These are phyloP conservation scores for Nannospalax galili DNA, from an alignment of 2,113 vertebrate genomes.

Conservation along the genomic window DNA sequence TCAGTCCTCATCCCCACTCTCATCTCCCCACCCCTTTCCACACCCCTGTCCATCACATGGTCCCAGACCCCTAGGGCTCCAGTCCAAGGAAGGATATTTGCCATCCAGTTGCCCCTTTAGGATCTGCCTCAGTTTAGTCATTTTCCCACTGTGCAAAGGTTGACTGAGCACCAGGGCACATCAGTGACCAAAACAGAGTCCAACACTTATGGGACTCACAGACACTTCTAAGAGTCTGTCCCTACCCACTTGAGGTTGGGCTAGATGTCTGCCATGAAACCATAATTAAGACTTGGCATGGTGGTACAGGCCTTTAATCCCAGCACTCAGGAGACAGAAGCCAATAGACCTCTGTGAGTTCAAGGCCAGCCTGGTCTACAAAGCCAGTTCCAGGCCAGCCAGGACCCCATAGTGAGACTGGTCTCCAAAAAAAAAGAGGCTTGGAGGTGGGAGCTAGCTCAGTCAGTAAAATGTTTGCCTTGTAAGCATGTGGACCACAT, in stretches of 20 bases:
- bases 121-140: neutral
- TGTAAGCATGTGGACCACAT: too few species aligned
- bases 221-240: neutral
- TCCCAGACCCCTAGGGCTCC: neutral
- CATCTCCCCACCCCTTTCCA: neutral
- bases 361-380: too few species aligned
- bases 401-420: too few species aligned
- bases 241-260: neutral
- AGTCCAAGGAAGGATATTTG: neutral
- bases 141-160: neutral
- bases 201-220: neutral
- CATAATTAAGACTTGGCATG: too few species aligned
- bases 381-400: too few species aligned
- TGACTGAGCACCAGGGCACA: too few species aligned
- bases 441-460: too few species aligned
- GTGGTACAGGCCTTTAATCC: too few species aligned
- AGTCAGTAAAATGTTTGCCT: too few species aligned
- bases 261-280: neutral
- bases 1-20: neutral
- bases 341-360: too few species aligned
- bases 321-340: too few species aligned
- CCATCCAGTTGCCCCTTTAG: neutral
- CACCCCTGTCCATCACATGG: neutral
- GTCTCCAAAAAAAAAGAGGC: too few species aligned
- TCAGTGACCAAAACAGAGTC: neutral